These are phyloP conservation scores for Colostygia pectinataria DNA, from an alignment of 2,888 invertebrate species.

Conservation along the genomic window DNA sequence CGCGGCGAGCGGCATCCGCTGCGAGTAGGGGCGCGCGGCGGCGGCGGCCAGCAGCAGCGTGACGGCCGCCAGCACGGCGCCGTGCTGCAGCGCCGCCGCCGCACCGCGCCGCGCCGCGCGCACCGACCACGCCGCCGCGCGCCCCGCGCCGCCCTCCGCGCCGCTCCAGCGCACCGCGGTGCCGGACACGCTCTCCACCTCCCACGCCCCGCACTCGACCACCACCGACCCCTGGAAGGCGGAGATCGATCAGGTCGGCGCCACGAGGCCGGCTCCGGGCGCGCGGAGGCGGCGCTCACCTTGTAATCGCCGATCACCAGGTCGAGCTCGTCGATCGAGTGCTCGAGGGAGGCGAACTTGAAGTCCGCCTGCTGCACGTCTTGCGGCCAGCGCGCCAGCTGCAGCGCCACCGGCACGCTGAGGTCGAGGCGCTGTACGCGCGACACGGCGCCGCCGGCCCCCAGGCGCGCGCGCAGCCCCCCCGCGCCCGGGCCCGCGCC, in stretches of 20 bases:
- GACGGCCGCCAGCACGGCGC: constrained; percentile 45
- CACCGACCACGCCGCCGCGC: constrained; percentile 48
- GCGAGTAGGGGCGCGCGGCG: constrained; percentile 48
- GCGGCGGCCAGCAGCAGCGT: constrained; percentile 52
- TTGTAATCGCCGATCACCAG: constrained; percentile 44
- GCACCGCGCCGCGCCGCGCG: constrained; percentile 52
- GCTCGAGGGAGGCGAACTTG: constrained; percentile 89
- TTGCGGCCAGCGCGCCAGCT: constrained; percentile 87
- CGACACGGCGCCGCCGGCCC: constrained; percentile 84
- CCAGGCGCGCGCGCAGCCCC: constrained; percentile 86
- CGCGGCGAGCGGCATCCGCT: constrained; percentile 59
- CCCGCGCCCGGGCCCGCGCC: constrained; percentile 51
- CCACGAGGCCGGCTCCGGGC: neutral
- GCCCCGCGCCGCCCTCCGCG: constrained; percentile 30
- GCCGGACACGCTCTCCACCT: constrained; percentile 46
- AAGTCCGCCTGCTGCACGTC: constrained; percentile 87
- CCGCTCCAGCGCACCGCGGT: constrained; percentile 28
- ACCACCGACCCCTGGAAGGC: constrained; percentile 46
- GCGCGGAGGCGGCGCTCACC: constrained; percentile 35
- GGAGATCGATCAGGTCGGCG: neutral
- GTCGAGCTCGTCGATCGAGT: constrained; percentile 83
- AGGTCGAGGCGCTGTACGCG: constrained; percentile 58
- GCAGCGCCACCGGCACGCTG: constrained; percentile 53
- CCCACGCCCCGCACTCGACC: constrained; percentile 64
- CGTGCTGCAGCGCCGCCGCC: constrained; percentile 50